A percentile compares a stretch with the other conserved stretches of the same genome.
phyloP scores from a whole-genome alignment of 2,113 vertebrate species.

The Scomber colias region DNA sequence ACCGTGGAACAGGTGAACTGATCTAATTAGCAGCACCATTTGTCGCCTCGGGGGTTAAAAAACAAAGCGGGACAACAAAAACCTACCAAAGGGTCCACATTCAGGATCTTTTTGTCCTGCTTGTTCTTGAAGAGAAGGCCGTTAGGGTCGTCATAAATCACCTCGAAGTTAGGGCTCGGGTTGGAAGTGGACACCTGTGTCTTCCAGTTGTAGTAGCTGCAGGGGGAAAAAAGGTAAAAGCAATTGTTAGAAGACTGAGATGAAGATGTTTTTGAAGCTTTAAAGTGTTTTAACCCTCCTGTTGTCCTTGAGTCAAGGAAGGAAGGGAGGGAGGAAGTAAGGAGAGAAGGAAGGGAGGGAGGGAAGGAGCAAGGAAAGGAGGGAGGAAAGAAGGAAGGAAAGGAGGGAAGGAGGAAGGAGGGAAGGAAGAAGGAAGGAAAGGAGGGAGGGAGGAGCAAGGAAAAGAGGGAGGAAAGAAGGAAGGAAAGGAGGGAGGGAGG shows the following conservation, averaged over 20 bases:
- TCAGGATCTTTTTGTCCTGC: conserved; percentile 87
- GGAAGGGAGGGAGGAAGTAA: too few species aligned
- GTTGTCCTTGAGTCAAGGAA: too few species aligned
- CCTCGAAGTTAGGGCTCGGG: conserved; percentile 89
- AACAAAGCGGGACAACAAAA: conserved; percentile 27
- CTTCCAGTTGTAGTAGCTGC: conserved; percentile 93
- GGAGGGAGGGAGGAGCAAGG: too few species aligned
- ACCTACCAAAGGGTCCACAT: conserved; percentile 89
- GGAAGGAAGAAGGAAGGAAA: too few species aligned
- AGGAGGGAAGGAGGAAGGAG: too few species aligned
- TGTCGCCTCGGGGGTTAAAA: conserved; percentile 26
- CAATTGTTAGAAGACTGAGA: not conserved
- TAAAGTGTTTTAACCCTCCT: not conserved
- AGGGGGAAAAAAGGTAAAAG: conserved; percentile 5
- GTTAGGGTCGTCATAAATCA: conserved; percentile 85
- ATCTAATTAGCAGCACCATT: conserved; percentile 30
- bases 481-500: too few species aligned
- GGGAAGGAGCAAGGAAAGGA: too few species aligned
- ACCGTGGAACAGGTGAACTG: conserved; percentile 53
- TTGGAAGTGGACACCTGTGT: conserved; percentile 83
- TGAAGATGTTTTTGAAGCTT: conserved; percentile 8
- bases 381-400: too few species aligned
- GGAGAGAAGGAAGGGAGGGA: too few species aligned
- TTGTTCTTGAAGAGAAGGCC: conserved; percentile 91
- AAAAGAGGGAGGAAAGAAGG: too few species aligned